Percentiles rank a stretch among this genome's conserved stretches.
These are phyloP conservation scores for Cranoglanis bouderius DNA, from an alignment of 2,113 vertebrate species.

Conservation along the genomic window DNA sequence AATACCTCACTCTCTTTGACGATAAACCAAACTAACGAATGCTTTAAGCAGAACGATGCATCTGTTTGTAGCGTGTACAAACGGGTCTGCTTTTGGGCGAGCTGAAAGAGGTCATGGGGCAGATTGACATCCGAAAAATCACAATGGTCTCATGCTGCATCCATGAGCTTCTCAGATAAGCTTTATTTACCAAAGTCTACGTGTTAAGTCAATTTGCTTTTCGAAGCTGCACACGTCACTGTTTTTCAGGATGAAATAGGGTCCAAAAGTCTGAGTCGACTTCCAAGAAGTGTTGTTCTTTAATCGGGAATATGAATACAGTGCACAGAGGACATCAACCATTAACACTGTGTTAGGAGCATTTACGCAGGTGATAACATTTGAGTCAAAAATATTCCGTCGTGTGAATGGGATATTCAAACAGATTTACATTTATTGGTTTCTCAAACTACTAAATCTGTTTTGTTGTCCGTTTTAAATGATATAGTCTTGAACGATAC, in stretches of 20 bases:
- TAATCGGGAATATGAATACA: not conserved
- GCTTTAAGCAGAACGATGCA: constrained; percentile 67
- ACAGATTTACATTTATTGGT: not conserved
- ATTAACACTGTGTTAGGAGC: not conserved
- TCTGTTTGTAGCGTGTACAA: not conserved
- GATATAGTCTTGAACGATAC: not conserved
- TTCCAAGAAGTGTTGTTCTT: not conserved
- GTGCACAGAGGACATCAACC: not conserved
- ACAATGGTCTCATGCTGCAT: not conserved
- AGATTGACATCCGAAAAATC: not conserved
- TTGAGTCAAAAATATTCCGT: too few species aligned
- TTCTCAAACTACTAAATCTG: not conserved
- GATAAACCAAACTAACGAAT: constrained; percentile 88
- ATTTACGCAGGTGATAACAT: not conserved
- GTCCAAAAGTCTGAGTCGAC: not conserved
- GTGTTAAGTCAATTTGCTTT: not conserved
- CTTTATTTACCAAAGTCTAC: constrained; percentile 6
- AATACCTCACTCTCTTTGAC: constrained; percentile 94
- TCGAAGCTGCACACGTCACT: not conserved
- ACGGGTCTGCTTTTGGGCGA: constrained; percentile 22
- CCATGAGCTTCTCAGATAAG: not conserved
- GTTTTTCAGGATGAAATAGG: not conserved
- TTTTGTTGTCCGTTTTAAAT: not conserved
- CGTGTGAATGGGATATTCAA: not conserved
- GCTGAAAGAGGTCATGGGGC: constrained; percentile 42